Base-by-base conservation (phyloP, 2,888 invertebrate genomes). In the Trichopria drosophilae region DNA sequence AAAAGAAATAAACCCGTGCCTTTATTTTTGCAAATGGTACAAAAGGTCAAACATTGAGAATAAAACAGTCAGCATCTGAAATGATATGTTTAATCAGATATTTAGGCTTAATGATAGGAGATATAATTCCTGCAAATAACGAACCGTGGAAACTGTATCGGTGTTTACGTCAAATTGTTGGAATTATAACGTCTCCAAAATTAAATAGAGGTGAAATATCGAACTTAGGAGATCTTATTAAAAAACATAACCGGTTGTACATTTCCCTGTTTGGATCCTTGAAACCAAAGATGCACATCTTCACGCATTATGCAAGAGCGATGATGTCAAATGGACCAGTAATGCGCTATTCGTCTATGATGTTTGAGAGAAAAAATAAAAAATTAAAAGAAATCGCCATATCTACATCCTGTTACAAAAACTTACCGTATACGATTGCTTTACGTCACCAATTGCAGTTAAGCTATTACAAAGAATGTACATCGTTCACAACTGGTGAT, bases 31-130 rank as follows among this genome's bases (percentile, higher is more conserved):
- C 47, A n/a, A n/a, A n/a, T n/a, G n/a, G n/a, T n/a, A n/a, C n/a
- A n/a, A n/a, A n/a, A n/a, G n/a, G n/a, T n/a, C n/a, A n/a, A n/a
- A n/a, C 49, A 50, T 18, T 53, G 10, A 45, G 50, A 37, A 42
- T 49, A 2, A 46, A 37, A 43, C 46, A 51, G 40, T 54, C 47
- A 18, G 39, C 55, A 28, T 12, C 9, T 34, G 20, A 48, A 3
- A 10, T 26, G 24, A n/a, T n/a, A n/a, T 57, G 13, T n/a, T n/a
- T n/a, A n/a, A n/a, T n/a, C n/a, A n/a, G n/a, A n/a, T n/a, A n/a
- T n/a, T n/a, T n/a, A n/a, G 45, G 51, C 16, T 26, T 51, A 1
- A 53, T 51, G 41, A 56, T 56, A 44, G 53, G 53, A 10, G 51
- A 50, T 22, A 24, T 41, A n/a, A 35, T 53, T 31, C 51, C 41